Evolutionary conservation across 2,888 invertebrate genomes (phyloP).

Genomic region (Idaea aversata): DNA sequence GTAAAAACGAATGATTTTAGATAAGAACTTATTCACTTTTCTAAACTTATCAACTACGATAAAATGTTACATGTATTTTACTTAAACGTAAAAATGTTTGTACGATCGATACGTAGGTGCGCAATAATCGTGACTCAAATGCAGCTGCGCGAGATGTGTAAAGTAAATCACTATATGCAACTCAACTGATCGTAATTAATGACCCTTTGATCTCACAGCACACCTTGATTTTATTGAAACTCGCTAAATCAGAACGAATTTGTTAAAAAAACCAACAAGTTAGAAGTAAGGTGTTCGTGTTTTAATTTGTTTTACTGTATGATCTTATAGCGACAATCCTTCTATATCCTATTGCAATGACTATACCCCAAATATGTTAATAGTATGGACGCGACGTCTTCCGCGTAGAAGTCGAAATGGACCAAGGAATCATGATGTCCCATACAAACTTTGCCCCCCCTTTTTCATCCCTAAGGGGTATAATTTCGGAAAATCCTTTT

Average conservation of each 20-base stretch:
- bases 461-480: no score
- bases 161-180: conserved; percentile 67
- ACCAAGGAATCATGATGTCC: no score
- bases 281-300: background rate
- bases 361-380: no score
- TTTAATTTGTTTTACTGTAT: background rate
- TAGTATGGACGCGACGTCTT: no score
- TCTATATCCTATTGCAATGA: background rate
- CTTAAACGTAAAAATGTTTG: background rate
- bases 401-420: no score
- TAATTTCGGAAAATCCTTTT: no score
- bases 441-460: no score
- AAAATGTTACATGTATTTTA: conserved; percentile 1
- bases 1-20: conserved; percentile 3
- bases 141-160: conserved; percentile 64
- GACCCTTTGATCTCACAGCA: conserved; percentile 41
- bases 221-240: conserved; percentile 21
- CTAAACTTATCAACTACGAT: background rate
- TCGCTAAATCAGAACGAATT: background rate
- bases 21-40: background rate
- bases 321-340: background rate
- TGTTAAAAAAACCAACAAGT: background rate
- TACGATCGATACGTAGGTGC: conserved; percentile 16
- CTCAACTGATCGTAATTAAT: conserved; percentile 57
- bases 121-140: conserved; percentile 63